Evolutionary conservation across 2,888 invertebrate genomes (phyloP).

Genomic region (Hesperia comma): DNA sequence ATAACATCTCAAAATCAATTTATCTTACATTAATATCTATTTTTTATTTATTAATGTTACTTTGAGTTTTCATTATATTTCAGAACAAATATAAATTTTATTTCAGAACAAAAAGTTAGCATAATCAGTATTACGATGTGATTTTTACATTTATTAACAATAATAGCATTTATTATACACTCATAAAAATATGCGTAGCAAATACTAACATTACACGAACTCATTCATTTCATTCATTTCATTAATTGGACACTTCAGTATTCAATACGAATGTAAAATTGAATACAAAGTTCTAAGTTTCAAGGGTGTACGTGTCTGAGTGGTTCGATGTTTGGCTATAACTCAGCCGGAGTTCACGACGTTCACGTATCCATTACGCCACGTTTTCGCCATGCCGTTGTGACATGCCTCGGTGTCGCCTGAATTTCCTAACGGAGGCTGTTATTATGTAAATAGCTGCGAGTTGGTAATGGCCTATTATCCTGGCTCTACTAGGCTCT

Average conservation of each 20-base stretch:
- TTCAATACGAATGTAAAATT: constrained; percentile 9
- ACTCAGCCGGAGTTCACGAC: background rate
- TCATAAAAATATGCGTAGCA: too few species aligned
- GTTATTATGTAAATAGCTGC: constrained; percentile 41
- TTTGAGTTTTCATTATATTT: too few species aligned
- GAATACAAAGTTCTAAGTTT: constrained; percentile 17
- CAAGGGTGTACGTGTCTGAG: constrained; percentile 1
- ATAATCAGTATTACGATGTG: too few species aligned
- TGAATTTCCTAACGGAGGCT: constrained; percentile 38
- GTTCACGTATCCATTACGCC: constrained; percentile 19
- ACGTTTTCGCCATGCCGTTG: constrained; percentile 26
- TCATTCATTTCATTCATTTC: background rate
- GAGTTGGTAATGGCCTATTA: constrained; percentile 39
- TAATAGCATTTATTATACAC: too few species aligned
- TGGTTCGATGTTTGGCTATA: background rate
- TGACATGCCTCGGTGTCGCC: constrained; percentile 39
- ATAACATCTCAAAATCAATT: background rate
- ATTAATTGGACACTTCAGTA: background rate
- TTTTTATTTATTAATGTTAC: too few species aligned
- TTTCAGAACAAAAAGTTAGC: too few species aligned
- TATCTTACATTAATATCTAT: too few species aligned
- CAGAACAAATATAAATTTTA: too few species aligned
- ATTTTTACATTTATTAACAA: too few species aligned
- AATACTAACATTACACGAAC: too few species aligned
- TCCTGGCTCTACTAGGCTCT: constrained; percentile 28